A percentile compares a stretch with the other conserved stretches of the same genome.
phyloP scores from a whole-genome alignment of 2,113 vertebrate genomes.

The Aspidoscelis tigris region DNA sequence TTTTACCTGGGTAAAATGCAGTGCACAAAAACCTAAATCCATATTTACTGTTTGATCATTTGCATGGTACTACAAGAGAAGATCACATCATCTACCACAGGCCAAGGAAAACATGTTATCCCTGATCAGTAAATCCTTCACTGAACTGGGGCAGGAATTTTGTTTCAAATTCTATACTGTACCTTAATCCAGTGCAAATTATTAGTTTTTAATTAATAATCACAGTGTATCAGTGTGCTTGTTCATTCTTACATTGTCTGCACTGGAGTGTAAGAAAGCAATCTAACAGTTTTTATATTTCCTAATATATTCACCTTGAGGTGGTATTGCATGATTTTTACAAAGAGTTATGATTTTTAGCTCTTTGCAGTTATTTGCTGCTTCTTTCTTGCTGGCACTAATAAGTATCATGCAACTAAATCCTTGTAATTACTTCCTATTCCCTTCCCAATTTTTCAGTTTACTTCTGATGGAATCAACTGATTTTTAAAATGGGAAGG shows the following conservation, averaged over 20 bases:
- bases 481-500: slow-evolving; percentile 56
- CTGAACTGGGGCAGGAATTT: neutral
- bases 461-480: slow-evolving; percentile 49
- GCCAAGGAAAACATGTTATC: neutral
- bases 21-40: neutral
- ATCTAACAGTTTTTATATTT: slow-evolving; percentile 26
- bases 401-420: slow-evolving; percentile 64
- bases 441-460: slow-evolving; percentile 28
- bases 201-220: neutral
- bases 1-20: neutral
- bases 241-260: slow-evolving; percentile 1
- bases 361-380: slow-evolving; percentile 48
- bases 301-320: slow-evolving; percentile 28
- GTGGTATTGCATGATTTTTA: neutral
- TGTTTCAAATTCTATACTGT: neutral
- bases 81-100: neutral
- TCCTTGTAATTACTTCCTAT: slow-evolving; percentile 49
- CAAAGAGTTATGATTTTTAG: slow-evolving; percentile 41
- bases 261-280: neutral
- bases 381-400: slow-evolving; percentile 57
- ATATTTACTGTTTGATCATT: neutral
- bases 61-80: neutral
- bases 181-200: neutral
- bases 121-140: neutral
- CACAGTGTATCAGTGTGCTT: neutral